Evolutionary conservation across 1,140 invertebrate species (phyloP).

Genomic region (Magallana angulata): DNA sequence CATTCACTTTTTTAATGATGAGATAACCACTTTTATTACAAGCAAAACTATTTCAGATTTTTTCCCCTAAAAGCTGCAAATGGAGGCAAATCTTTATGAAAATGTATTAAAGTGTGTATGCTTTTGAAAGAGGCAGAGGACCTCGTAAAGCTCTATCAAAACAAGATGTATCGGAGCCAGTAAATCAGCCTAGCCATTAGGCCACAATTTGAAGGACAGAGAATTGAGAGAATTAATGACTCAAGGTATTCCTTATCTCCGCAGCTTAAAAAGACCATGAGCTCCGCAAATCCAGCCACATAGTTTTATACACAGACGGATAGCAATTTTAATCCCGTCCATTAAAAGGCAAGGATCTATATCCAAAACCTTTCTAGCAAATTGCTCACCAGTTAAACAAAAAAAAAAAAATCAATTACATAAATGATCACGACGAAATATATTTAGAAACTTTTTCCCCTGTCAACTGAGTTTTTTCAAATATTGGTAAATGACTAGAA

Average conservation of each 20-base stretch:
- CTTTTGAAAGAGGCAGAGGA: no score
- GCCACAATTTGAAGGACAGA: neutral
- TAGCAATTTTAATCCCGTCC: constrained; percentile 22
- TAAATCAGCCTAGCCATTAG: neutral
- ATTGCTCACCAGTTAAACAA: constrained; percentile 28
- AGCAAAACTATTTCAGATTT: no score
- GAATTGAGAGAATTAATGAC: constrained; percentile 20
- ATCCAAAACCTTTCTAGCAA: constrained; percentile 23
- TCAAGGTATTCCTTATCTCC: neutral
- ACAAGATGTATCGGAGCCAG: no score
- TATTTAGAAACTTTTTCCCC: constrained; percentile 2
- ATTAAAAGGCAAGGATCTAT: constrained; percentile 21
- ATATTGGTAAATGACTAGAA: neutral
- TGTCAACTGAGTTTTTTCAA: neutral
- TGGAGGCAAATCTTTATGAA: no score
- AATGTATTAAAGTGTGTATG: no score
- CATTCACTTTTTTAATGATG: no score
- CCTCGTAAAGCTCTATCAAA: no score
- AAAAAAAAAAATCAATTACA: constrained; percentile 36
- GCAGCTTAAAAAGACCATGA: neutral
- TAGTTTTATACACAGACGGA: constrained; percentile 30
- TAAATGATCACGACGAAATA: constrained; percentile 3
- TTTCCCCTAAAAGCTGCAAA: no score
- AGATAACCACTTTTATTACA: no score
- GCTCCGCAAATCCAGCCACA: neutral